Evolutionary conservation across 2,888 invertebrate genomes (phyloP).

Genomic region (Pristionchus arcanus): DNA sequence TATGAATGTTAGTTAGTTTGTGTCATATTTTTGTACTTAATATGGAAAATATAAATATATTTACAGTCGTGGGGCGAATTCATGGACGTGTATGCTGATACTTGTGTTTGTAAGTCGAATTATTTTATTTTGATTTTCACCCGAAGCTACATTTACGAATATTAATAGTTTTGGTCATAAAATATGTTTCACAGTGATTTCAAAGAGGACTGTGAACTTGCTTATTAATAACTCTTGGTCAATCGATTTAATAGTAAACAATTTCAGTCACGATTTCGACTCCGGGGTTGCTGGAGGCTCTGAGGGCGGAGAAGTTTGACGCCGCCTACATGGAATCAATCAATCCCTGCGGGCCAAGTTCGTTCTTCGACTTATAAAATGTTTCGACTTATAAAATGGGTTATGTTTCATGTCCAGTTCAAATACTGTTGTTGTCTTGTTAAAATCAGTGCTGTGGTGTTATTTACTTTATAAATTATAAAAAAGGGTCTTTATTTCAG

Average conservation of each 20-base stretch:
- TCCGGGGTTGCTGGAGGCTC: constrained; percentile 7
- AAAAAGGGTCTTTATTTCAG: not conserved
- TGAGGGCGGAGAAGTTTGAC: constrained; percentile 50
- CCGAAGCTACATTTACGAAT: no score
- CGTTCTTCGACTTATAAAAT: not conserved
- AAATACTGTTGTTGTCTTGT: not conserved
- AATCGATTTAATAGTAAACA: not conserved
- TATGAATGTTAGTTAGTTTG: not conserved
- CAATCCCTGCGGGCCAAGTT: not conserved
- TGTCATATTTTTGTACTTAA: no score
- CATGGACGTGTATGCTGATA: constrained; percentile 23
- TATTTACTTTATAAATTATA: no score
- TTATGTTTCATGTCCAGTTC: no score
- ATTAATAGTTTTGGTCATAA: no score
- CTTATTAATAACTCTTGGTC: no score
- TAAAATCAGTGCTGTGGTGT: no score
- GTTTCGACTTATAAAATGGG: no score
- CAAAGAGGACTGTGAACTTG: no score
- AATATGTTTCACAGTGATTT: no score
- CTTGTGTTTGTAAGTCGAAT: not conserved
- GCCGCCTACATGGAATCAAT: constrained; percentile 19
- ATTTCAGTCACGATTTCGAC: not conserved
- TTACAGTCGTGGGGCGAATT: constrained; percentile 8
- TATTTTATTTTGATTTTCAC: no score
- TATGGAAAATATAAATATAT: no score